These are phyloP conservation scores for Calyptomena viridis DNA, from an alignment of 2,113 vertebrate genomes.

Conservation along the genomic window DNA sequence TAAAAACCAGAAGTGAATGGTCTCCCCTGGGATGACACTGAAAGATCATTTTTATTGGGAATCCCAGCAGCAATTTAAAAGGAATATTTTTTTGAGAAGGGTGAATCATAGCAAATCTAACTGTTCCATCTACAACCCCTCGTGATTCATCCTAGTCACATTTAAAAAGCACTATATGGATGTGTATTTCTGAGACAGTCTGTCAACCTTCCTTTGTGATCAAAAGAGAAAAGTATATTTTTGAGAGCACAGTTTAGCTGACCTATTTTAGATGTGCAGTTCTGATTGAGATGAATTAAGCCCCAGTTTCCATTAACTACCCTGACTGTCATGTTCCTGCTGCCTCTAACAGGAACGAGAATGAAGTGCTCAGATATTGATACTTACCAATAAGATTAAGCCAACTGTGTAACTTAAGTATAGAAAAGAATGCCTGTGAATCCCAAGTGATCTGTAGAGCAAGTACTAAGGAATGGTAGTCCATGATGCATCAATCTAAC, in stretches of 20 bases:
- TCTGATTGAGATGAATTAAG: background rate
- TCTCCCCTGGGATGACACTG: background rate
- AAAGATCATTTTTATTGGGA: background rate
- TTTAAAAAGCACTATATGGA: background rate
- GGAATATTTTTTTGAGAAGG: background rate
- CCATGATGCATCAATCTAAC: background rate
- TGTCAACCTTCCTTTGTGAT: background rate
- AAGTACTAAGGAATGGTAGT: background rate
- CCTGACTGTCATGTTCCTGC: background rate
- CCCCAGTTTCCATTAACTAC: background rate
- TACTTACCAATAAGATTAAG: background rate
- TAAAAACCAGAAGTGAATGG: background rate
- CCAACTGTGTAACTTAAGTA: background rate
- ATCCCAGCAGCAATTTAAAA: background rate
- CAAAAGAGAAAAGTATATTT: background rate
- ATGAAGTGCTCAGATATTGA: background rate
- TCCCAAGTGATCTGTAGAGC: background rate
- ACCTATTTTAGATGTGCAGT: background rate
- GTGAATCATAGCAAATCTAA: background rate
- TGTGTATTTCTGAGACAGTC: background rate
- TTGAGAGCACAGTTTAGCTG: background rate
- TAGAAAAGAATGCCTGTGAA: background rate
- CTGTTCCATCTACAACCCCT: background rate
- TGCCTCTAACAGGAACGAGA: background rate
- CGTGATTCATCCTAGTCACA: background rate